Evolutionary conservation across 2,888 invertebrate genomes (phyloP), one percentile per base, ranked within the genome.

Genomic region (Cerceris rybyensis): DNA sequence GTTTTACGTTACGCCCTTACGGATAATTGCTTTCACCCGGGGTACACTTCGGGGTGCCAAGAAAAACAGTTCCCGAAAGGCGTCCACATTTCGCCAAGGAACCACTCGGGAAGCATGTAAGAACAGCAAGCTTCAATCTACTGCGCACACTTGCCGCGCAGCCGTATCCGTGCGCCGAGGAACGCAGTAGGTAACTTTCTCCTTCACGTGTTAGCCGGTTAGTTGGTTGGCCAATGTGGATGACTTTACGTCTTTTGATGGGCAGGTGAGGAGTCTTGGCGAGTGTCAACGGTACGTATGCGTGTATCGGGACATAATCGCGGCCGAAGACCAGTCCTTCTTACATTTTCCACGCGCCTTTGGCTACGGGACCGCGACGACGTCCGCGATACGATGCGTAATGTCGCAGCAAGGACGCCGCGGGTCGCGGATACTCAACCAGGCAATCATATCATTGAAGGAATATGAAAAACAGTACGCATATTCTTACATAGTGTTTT

Each of bases 191-290:
- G 16, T 17, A 7, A 72, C 70, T 78, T 87, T 68, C 83, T 85
- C 46, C 43, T 5, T 63, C 74, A 68, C 83, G 72, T 92, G 86
- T 5, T 84, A 54, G 28, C 92, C 92, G 77, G 78, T 65, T 89
- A 75, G 28, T 60, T 66, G 87, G 89, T 91, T 92, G 89, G 92
- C 92, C 92, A 92, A 89, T 91, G 91, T 90, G 92, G 92, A 92
- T 91, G 92, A 91, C 90, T 92, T 91, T 90, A 89, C 91, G 91
- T 92, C 91, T 92, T 92, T 92, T 92, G 92, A 92, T 92, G 92
- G 92, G 92, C 92, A 92, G 92, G 92, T 92, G 92, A 92, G 91
- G 92, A 92, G 92, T 92, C 92, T 92, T 90, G 90, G 91, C 90
- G 91, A 90, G 91, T 92, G 92, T 92, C 92, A 92, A 91, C 90